Evolutionary conservation across 1,140 invertebrate species (phyloP).

Genomic region (Anagrus nilaparvatae): DNA sequence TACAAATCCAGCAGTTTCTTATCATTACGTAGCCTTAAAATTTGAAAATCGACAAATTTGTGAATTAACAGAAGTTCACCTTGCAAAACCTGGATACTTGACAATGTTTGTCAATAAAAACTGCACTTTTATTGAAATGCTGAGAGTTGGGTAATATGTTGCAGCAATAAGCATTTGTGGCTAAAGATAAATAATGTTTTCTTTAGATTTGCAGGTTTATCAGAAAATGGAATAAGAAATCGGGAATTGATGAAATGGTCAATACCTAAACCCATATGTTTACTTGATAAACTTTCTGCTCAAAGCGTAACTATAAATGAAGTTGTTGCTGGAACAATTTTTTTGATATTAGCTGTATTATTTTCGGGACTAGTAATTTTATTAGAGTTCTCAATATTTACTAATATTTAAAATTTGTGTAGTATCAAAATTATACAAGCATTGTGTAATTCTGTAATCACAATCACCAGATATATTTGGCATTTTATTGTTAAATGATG

Average conservation of each 20-base stretch:
- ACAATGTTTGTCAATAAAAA: conserved; percentile 16
- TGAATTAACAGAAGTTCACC: conserved; percentile 20
- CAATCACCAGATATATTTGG: too few relatives aligned
- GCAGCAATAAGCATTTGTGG: neutral
- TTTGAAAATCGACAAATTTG: conserved; percentile 20
- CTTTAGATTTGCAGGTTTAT: conserved; percentile 4
- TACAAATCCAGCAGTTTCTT: conserved; percentile 17
- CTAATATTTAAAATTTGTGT: too few relatives aligned
- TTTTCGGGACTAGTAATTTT: too few relatives aligned
- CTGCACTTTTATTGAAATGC: conserved; percentile 19
- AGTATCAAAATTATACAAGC: too few relatives aligned
- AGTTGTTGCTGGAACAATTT: neutral
- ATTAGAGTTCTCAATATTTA: too few relatives aligned
- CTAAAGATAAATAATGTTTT: conserved; percentile 2
- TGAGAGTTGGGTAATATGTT: conserved; percentile 18
- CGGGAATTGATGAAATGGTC: conserved; percentile 4
- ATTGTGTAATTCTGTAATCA: too few relatives aligned
- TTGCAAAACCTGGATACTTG: conserved; percentile 7
- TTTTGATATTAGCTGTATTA: too few relatives aligned
- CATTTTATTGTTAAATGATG: too few relatives aligned
- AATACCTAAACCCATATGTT: conserved; percentile 1
- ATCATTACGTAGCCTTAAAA: conserved; percentile 17
- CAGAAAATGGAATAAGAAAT: conserved; percentile 2
- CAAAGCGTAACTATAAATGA: conserved; percentile 7
- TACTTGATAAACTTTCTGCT: neutral